Evolutionary conservation across 2,113 vertebrate species (phyloP), one percentile per base, ranked within the genome.

Genomic region (Triplophysa siluroides): DNA sequence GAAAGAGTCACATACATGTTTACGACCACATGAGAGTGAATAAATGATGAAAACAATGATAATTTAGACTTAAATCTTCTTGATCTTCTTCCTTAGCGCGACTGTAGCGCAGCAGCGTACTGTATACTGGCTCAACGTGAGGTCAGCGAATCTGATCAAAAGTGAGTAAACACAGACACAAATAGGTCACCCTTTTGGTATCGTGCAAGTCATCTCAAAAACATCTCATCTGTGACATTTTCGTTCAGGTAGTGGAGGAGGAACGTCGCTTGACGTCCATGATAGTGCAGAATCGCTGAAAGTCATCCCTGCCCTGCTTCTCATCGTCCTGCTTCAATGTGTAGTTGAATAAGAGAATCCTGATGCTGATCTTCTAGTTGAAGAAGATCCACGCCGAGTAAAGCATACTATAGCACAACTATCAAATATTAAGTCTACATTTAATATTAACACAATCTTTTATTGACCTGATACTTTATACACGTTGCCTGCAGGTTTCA

Each of bases 121-220:
- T 3, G 63, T 87, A n/a, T 92, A 87, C 67, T 92, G 91, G 91
- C 77, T 90, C 24, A 81, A 85, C 4, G 60, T 91, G 23, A 80
- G 41, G 76, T 92, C 90, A 10, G 76, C 64, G 18, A 61, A 43
- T 43, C 73, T 91, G 58, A 85, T 61, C 70, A 80, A 58, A 88
- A 83, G 90, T 91, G 47, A 82, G 86, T 8, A n/a, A n/a, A 24
- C 19, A 3, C 14, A 12, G 52, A 9, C 23, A 50, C 19, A 14
- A 19, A 58, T 21, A 6, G n/a, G 9, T 29, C 5, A 9, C 2
- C 12, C 4, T 19, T 14, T 14, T 6, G 33, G 29, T 29, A 13
- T 38, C 18, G 21, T 14, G 12, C 14, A 69, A 47, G 47, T 69
- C 24, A 41, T 63, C 4, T 63, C 9, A 63, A 8, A 14, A 52